phyloP scores from a whole-genome alignment of 2,113 vertebrate species.

The Megaceryle maxima region DNA sequence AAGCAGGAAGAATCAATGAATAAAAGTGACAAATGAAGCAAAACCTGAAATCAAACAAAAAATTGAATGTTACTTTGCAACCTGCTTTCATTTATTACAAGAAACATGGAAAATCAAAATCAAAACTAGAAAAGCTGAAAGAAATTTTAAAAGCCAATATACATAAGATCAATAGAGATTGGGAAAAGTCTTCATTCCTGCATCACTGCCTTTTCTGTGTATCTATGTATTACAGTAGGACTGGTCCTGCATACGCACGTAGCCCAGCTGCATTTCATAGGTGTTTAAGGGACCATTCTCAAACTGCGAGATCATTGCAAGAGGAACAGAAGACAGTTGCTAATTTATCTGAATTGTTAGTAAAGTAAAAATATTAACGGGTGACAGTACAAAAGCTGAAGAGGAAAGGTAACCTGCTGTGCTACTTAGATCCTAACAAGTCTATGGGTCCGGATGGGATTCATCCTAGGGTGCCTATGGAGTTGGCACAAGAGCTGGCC shows the following conservation, averaged over 20 bases:
- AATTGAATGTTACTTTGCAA: background rate
- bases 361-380: background rate
- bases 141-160: background rate
- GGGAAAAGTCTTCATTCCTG: background rate
- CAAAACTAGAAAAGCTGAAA: background rate
- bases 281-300: background rate
- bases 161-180: accelerated
- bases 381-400: background rate
- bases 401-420: background rate
- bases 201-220: background rate
- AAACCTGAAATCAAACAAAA: background rate
- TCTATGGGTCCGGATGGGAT: too few relatives aligned
- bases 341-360: background rate
- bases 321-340: background rate
- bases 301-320: background rate
- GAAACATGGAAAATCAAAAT: background rate
- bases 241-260: background rate
- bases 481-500: too few relatives aligned
- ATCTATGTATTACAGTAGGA: too few relatives aligned
- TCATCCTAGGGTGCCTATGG: too few relatives aligned
- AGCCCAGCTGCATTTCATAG: background rate
- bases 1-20: background rate
- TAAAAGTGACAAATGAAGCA: background rate
- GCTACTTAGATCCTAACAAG: too few relatives aligned
- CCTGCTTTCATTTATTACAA: background rate